Percentiles rank a stretch among this genome's conserved stretches.
These are phyloP conservation scores for Triops cancriformis DNA, from an alignment of 1,140 invertebrate genomes.

Conservation along the genomic window DNA sequence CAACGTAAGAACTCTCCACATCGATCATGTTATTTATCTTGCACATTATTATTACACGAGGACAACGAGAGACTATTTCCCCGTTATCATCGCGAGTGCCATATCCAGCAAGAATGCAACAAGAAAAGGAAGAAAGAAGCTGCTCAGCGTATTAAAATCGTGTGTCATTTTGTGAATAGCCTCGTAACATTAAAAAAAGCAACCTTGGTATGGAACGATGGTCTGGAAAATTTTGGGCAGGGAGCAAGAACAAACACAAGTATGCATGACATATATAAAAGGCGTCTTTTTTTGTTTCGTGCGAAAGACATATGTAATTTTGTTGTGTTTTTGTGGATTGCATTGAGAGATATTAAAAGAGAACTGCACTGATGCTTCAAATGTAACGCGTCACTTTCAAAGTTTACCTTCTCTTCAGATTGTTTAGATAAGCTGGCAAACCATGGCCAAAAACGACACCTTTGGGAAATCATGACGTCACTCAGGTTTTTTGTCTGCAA, in stretches of 20 bases:
- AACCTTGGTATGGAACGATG: not conserved
- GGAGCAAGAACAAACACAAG: constrained; percentile 1
- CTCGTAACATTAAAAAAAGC: not conserved
- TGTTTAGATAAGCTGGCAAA: not conserved
- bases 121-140: not conserved
- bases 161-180: constrained; percentile 8
- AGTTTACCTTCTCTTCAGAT: not conserved
- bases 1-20: not conserved
- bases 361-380: not conserved
- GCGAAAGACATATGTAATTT: not conserved
- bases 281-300: not conserved
- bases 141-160: constrained; percentile 1
- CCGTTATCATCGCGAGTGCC: constrained; percentile 3
- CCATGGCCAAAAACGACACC: too few species aligned
- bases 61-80: not conserved
- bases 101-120: constrained; percentile 3
- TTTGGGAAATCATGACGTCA: too few species aligned
- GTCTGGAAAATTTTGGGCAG: not conserved
- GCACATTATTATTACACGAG: not conserved
- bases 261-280: not conserved
- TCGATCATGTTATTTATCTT: constrained; percentile 11
- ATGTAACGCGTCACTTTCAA: not conserved
- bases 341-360: constrained; percentile 12
- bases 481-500: too few species aligned
- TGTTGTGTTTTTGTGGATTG: constrained; percentile 1